Base-by-base conservation (phyloP, 2,113 vertebrate species). In the Leucopternis melanops region DNA sequence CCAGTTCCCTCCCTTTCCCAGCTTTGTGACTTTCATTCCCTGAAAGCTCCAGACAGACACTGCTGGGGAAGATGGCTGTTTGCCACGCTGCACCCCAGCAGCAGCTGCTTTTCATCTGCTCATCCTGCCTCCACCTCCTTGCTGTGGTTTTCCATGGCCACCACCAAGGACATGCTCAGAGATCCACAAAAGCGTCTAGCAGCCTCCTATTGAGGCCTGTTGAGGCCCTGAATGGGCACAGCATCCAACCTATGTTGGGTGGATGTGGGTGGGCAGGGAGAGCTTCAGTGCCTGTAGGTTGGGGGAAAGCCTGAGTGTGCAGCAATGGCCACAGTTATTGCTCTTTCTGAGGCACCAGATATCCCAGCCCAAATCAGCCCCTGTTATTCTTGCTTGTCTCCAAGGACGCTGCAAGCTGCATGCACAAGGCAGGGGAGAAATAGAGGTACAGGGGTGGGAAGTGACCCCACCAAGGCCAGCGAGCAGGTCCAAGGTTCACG, bases 201-300 rank as follows among this genome's bases (percentile, higher is more conserved):
- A 73, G 44, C 38, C 10, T 59, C 23, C 22, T 73, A 0, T 2
- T 59, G 23, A 77, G 32, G 29, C 42, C 32, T 26, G 18, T 2
- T 22, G 70, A 62, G 49, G 38, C 11, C 29, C 49, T 34, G 34
- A 58, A 49, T 9, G 47, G 32, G 9, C 23, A 47, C 40, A 47
- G n/a, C 38, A 75, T 50, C 49, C 81, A 52, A 0, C 27, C 15
- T 59, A 0, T 3, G 3, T 2, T 29, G 25, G 25, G 1, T 58
- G 44, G 50, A 63, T 50, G 61, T 25, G 23, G 27, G 1, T 58
- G 36, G 50, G 67, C 59, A 69, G 40, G 17, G 50, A 59, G 32
- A 58, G 3, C 8, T 83, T 49, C 42, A 45, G 20, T 31, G 59
- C 6, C 52, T 49, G 16, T 49, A 58, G 13, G 25, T 8, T 58